Conservation (phyloP, 2,113 vertebrate species). For the Hyperopisus bebe region DNA sequence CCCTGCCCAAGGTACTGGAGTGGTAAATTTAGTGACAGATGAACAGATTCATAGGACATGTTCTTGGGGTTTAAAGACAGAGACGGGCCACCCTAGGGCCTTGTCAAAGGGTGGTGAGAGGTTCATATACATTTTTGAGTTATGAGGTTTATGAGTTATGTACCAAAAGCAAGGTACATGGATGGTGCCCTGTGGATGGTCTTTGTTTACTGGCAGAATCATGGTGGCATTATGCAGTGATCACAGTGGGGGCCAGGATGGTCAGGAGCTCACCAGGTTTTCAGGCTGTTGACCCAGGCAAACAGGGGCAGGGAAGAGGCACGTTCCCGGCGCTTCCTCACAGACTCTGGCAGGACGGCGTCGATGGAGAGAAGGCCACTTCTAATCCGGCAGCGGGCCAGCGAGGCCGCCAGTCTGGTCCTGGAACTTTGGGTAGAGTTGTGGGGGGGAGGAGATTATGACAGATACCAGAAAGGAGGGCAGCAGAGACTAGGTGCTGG, state of each 20-base stretch:
- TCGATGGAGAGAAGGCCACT: constrained; percentile 69
- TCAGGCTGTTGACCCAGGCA: constrained; percentile 76
- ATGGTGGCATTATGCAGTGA: not conserved
- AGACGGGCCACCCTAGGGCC: not conserved
- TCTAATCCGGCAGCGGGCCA: constrained; percentile 82
- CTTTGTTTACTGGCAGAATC: not conserved
- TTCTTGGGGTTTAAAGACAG: not conserved
- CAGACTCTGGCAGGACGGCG: constrained; percentile 65
- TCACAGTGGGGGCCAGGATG: constrained; percentile 33
- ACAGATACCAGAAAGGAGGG: not conserved
- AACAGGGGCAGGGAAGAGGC: constrained; percentile 67
- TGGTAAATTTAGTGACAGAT: not conserved
- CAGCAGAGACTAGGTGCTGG: not conserved
- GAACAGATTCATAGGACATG: not conserved
- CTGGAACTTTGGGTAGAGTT: constrained; percentile 59
- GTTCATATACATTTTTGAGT: not conserved
- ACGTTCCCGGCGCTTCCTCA: constrained; percentile 66
- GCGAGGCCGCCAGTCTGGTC: constrained; percentile 76
- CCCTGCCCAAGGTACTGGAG: not conserved
- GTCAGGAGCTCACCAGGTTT: constrained; percentile 61
- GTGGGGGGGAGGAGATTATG: not conserved
- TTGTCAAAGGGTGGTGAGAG: not conserved
- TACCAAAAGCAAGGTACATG: not conserved
- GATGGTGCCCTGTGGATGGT: not conserved
- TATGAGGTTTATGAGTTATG: not conserved